Evolutionary conservation across 2,113 vertebrate genomes (phyloP).

Genomic region (Nerophis ophidion): DNA sequence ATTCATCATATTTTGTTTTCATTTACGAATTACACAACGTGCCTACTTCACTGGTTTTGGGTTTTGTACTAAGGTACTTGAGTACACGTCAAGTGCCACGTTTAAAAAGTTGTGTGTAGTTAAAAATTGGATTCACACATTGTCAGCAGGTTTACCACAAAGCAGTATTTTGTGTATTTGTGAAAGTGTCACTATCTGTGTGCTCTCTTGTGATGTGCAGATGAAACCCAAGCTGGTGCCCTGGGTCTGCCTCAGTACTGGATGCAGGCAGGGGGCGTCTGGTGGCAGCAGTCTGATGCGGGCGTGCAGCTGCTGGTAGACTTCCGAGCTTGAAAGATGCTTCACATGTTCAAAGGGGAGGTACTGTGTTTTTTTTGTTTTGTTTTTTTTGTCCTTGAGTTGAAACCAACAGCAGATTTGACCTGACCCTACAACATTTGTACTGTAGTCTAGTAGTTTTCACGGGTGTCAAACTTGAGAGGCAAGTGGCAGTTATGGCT

Average conservation of each 20-base stretch:
- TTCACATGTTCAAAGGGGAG: conserved; percentile 37
- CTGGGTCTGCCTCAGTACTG: conserved; percentile 25
- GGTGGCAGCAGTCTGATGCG: conserved; percentile 60
- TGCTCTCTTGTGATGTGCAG: conserved; percentile 42
- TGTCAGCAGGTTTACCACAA: not conserved
- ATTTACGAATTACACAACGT: no score
- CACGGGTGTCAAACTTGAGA: no score
- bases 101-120: no score
- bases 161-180: not conserved
- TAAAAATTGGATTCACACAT: no score
- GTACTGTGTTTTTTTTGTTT: conserved; percentile 4
- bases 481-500: no score
- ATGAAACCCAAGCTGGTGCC: conserved; percentile 41
- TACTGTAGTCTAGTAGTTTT: not conserved
- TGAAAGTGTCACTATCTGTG: conserved; percentile 27
- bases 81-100: no score
- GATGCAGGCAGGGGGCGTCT: conserved; percentile 46
- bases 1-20: no score
- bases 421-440: conserved; percentile 21
- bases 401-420: conserved; percentile 15
- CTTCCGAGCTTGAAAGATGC: conserved; percentile 65
- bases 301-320: conserved; percentile 72
- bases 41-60: no score
- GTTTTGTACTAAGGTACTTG: no score
- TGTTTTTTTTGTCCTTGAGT: conserved; percentile 2